These are phyloP conservation scores for Caenorhabditis zanzibari DNA, from an alignment of 2,888 invertebrate species.

Conservation along the genomic window DNA sequence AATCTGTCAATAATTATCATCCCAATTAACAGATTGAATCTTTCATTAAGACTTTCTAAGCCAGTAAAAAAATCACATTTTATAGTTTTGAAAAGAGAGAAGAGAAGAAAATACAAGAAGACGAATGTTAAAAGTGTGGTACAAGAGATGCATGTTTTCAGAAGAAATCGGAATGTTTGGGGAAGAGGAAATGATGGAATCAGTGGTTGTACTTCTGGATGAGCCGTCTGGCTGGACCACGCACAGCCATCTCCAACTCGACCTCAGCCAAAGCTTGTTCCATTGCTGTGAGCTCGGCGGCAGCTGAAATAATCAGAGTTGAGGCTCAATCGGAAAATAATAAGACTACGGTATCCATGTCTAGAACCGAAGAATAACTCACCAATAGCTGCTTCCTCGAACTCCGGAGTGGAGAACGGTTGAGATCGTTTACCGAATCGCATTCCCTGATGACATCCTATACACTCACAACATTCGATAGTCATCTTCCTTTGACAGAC, in stretches of 20 bases:
- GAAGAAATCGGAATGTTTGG: background rate
- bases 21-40: constrained; percentile 44
- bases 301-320: constrained; percentile 19
- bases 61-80: constrained; percentile 55
- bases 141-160: constrained; percentile 26
- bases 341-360: background rate
- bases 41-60: constrained; percentile 51
- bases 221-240: constrained; percentile 15
- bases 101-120: background rate
- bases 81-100: constrained; percentile 9
- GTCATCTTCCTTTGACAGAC: constrained; percentile 70
- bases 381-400: constrained; percentile 45
- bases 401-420: constrained; percentile 34
- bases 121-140: background rate
- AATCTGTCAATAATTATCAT: background rate
- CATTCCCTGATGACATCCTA: constrained; percentile 71
- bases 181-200: background rate
- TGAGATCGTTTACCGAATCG: constrained; percentile 63
- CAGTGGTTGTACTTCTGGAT: constrained; percentile 25
- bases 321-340: background rate
- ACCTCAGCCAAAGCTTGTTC: constrained; percentile 47
- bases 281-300: constrained; percentile 22
- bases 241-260: constrained; percentile 40
- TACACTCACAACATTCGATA: constrained; percentile 70
- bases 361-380: background rate